Evolutionary conservation across 2,888 invertebrate genomes (phyloP).

Genomic region (Ectemnius cavifrons): DNA sequence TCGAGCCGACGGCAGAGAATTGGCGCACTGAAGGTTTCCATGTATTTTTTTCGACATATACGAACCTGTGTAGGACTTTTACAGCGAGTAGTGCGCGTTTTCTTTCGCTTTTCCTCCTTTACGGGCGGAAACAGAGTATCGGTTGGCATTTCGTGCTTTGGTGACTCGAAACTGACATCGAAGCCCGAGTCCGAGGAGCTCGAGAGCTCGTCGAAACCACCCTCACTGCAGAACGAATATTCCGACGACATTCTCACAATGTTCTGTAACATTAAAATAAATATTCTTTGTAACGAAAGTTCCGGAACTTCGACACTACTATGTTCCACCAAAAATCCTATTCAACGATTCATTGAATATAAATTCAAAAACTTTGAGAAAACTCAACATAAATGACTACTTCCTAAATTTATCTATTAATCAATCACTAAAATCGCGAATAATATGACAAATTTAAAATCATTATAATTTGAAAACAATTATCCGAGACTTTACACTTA

Average conservation of each 20-base stretch:
- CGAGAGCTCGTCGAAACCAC: slow-evolving; percentile 76
- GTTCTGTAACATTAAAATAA: slow-evolving; percentile 44
- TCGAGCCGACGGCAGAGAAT: not conserved
- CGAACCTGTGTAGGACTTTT: slow-evolving; percentile 82
- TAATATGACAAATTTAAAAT: no score
- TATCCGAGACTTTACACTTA: no score
- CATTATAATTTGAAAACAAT: no score
- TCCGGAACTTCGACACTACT: no score
- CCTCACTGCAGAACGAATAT: slow-evolving; percentile 76
- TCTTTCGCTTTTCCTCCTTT: slow-evolving; percentile 83
- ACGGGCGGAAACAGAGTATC: slow-evolving; percentile 75
- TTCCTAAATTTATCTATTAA: no score
- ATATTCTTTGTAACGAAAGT: not conserved
- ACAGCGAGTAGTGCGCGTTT: slow-evolving; percentile 85
- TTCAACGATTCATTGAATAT: no score
- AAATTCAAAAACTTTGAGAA: no score
- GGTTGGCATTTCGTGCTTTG: slow-evolving; percentile 73
- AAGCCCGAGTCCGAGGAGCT: slow-evolving; percentile 88
- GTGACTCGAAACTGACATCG: slow-evolving; percentile 84
- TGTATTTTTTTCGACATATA: no score
- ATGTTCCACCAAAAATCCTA: no score
- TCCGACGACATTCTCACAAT: slow-evolving; percentile 72
- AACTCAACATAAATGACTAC: no score
- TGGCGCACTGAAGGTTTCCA: not conserved
- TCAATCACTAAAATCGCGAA: no score